Base-by-base conservation (phyloP, 2,888 invertebrate species). In the Caenorhabditis japonica region DNA sequence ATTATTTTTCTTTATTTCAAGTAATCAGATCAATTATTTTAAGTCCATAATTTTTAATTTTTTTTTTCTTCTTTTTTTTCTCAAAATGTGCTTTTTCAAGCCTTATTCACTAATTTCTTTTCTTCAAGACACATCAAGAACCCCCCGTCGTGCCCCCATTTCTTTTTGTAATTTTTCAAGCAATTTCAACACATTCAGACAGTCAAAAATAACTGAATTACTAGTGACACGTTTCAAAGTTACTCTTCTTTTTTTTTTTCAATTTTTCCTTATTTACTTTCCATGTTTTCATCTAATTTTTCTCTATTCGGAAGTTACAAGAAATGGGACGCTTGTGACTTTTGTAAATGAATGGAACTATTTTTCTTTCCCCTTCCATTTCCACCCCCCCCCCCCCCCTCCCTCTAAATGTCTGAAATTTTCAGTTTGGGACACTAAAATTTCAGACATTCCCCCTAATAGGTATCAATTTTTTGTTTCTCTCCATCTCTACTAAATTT, bases 291-390 rank as follows among this genome's bases (percentile, higher is more conserved):
- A 46, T 41, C 15, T 23, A 15, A 21, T 47, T n/a, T 47, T 19
- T 47, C 53, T 56, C 23, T 43, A 17, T 19, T 19, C 21, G 21
- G 15, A 58, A n/a, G 39, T 44, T 27, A 46, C 52, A 56, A 62
- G 70, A 70, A 70, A 23, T 71, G 70, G 70, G 70, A 71, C 70
- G 52, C 70, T 58, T 56, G 46, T 39, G 38, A 30, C 30, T 30
- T 30, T 10, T 41, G 30, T 38, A 46, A 55, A 55, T n/a, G 55
- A 44, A 56, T 44, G 34, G 25, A 27, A 38, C n/a, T 36, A 8
- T 23, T n/a, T 12, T 33, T 34, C 43, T 2, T 61, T 62, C 19
- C 21, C 15, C 27, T 38, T 4, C 17, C 15, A 4, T 17, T 38
- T 58, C 17, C 23, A 17, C 34, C 25, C 36, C 61, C n/a, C n/a